Percentiles rank a stretch among this genome's conserved stretches.
Conservation (phyloP, 2,797 vertebrate species). For the Helarctos malayanus region DNA sequence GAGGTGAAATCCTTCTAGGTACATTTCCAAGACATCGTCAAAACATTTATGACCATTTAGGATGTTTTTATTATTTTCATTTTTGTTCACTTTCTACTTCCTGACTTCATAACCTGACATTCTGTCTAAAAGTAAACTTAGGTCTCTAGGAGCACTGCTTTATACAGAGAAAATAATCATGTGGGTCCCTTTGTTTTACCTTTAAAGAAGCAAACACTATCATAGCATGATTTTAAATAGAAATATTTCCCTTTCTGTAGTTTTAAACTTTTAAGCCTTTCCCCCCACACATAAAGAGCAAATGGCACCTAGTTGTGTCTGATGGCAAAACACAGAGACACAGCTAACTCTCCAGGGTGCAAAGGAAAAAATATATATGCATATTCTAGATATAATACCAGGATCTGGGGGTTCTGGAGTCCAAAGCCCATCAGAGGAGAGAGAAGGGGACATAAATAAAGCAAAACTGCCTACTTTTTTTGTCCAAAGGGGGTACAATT, state of each 20-base stretch:
- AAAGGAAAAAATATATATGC: conserved; percentile 89
- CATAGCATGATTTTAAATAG: conserved; percentile 88
- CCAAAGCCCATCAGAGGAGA: conserved; percentile 91
- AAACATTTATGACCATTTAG: conserved; percentile 92
- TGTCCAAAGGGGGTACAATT: conserved; percentile 91
- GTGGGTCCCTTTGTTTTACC: conserved; percentile 78
- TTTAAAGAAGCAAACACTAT: conserved; percentile 89
- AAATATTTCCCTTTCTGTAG: conserved; percentile 84
- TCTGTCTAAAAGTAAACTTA: conserved; percentile 94
- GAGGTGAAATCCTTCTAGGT: conserved; percentile 96
- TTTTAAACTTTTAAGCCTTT: conserved; percentile 85
- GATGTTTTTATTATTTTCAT: conserved; percentile 87
- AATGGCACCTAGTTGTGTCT: conserved; percentile 88
- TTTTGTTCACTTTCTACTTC: conserved; percentile 93
- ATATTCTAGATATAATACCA: conserved; percentile 87
- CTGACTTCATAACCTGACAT: conserved; percentile 93
- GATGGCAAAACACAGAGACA: conserved; percentile 89
- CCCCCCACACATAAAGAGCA: conserved; percentile 86
- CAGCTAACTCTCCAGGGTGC: conserved; percentile 91
- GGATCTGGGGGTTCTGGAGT: conserved; percentile 89
- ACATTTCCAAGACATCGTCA: conserved; percentile 94
- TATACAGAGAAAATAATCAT: conserved; percentile 92
- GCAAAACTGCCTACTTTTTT: conserved; percentile 81
- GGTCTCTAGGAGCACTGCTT: conserved; percentile 94
- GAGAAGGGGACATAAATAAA: conserved; percentile 96